Conservation (phyloP, 2,797 vertebrate species). For the Novumbra hubbsi region DNA sequence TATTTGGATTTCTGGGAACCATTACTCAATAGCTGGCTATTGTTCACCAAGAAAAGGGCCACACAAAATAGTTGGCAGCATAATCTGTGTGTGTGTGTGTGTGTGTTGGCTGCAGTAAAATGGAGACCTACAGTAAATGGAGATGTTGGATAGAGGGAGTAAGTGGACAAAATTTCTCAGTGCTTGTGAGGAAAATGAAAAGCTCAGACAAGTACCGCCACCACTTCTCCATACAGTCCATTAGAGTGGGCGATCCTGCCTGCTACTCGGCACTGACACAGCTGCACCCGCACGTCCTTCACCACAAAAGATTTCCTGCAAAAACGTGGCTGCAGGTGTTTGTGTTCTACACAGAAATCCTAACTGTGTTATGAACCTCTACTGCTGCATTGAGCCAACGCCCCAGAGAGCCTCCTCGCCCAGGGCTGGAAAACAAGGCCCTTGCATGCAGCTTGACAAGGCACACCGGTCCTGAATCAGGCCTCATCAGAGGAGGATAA, state of each 20-base stretch:
- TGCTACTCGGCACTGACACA: slow-evolving; percentile 19
- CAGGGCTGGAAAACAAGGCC: too few species aligned
- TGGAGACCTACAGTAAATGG: neutral
- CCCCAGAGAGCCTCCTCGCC: too few species aligned
- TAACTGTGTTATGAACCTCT: too few species aligned
- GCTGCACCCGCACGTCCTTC: slow-evolving; percentile 40
- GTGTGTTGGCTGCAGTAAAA: neutral
- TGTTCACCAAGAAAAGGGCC: slow-evolving; percentile 55
- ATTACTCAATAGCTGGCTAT: slow-evolving; percentile 55
- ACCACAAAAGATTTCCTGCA: neutral
- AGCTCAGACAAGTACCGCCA: slow-evolving; percentile 56
- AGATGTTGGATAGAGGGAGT: slow-evolving; percentile 46
- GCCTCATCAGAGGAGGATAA: too few species aligned
- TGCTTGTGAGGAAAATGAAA: slow-evolving; percentile 50
- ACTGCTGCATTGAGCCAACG: too few species aligned
- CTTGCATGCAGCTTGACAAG: neutral
- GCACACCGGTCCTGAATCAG: neutral
- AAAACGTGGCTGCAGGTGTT: too few species aligned
- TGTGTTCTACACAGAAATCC: too few species aligned
- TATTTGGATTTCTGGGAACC: slow-evolving; percentile 46
- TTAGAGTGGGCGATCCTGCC: slow-evolving; percentile 57
- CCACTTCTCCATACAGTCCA: slow-evolving; percentile 58
- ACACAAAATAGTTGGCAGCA: slow-evolving; percentile 64
- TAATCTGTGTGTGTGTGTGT: slow-evolving; percentile 13
- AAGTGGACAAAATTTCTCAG: slow-evolving; percentile 63